Base-by-base conservation (phyloP, 2,797 vertebrate genomes). In the Mormyrus hasselquistii region DNA sequence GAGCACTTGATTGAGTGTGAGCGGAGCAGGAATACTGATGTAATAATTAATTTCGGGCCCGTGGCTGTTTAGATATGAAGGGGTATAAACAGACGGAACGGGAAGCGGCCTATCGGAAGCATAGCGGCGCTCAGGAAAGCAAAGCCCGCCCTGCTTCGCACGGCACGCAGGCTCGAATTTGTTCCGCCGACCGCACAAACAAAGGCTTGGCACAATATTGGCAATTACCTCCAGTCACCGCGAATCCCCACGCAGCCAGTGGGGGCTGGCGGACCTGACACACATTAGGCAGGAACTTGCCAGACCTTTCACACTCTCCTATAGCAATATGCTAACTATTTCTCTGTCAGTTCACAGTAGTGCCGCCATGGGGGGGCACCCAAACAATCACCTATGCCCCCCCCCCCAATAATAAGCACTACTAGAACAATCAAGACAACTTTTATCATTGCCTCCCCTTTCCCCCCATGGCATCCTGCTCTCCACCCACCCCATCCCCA, bases 41-140 rank as follows among this genome's bases (percentile, higher is more conserved):
- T 87, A 90, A 91, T 91, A 91, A 92, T 93, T 92, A 90, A 92
- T 92, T 91, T 90, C 85, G 90, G 89, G 87, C 89, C 91, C 84
- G 4, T 88, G 90, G 91, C 90, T 88, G 87, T 88, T 88, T 84
- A 86, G 88, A 89, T 41, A 65, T 90, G 90, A 90, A 87, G 90
- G 84, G 90, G 65, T 88, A 65, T 76, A 92, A 92, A 92, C 90
- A 69, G 79, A 90, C 84, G 73, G 73, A 87, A 88, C 22, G 47
- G 52, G 34, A 52, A 88, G 73, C 86, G 2, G 57, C 86, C n/a
- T 49, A 47, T 41, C 69, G 50, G 69, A 59, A 88, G 88, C 29
- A 19, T 8, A 10, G 41, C n/a, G 44, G 52, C 22, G 25, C 82
- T 89, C 59, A 4, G 79, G 84, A 65, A 38, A 89, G 8, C 83